A percentile compares a stretch with the other conserved stretches of the same genome.
Evolutionary conservation across 1,140 invertebrate species (phyloP).

Genomic region (Trinorchestia longiramus): DNA sequence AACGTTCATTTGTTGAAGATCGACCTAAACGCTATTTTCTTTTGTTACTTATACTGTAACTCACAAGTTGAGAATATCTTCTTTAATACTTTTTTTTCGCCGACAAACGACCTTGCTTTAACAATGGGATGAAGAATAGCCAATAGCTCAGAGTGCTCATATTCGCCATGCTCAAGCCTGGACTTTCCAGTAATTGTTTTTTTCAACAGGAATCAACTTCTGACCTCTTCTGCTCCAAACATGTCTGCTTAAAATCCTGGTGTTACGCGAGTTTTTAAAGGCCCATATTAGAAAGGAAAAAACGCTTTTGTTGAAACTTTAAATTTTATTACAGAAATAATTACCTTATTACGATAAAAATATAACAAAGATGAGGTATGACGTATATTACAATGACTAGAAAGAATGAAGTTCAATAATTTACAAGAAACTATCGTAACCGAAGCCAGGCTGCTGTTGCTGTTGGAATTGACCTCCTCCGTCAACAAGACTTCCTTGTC

Average conservation of each 20-base stretch:
- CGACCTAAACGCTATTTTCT: not conserved
- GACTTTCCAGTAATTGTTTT: not conserved
- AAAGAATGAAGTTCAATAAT: not conserved
- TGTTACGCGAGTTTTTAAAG: not conserved
- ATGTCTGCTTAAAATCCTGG: not conserved
- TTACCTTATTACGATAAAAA: not conserved
- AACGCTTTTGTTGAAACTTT: not conserved
- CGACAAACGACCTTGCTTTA: no score
- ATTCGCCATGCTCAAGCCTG: no score
- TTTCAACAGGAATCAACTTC: not conserved
- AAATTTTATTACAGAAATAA: not conserved
- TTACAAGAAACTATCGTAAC: conserved; percentile 8
- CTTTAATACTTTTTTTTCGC: not conserved
- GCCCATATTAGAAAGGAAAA: not conserved
- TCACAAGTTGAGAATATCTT: not conserved
- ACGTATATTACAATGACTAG: conserved; percentile 49
- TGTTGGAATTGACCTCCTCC: not conserved
- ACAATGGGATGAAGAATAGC: no score
- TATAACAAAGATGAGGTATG: conserved; percentile 48
- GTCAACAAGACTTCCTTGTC: conserved; percentile 16
- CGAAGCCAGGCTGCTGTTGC: not conserved
- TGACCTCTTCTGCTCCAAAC: not conserved
- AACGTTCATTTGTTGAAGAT: not conserved
- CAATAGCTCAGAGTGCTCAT: no score
- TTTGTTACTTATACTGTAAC: not conserved